Evolutionary conservation across 37 sponge, comb jelly and placozoan species (phyloP).

Genomic region (Ephydatia muelleri): DNA sequence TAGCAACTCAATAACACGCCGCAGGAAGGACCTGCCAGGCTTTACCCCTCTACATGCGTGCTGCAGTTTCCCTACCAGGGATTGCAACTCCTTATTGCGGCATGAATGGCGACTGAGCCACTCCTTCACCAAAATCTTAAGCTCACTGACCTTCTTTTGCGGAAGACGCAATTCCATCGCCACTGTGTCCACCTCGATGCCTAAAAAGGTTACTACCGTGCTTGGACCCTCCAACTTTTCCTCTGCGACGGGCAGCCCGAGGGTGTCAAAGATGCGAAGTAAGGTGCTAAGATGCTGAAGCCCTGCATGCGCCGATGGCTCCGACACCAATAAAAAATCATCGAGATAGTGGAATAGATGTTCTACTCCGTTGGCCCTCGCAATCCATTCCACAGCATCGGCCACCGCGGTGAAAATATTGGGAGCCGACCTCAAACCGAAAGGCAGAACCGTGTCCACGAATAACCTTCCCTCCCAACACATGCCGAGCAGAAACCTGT

Average conservation of each 20-base stretch:
- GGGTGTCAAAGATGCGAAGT: neutral
- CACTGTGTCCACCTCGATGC: conserved; percentile 10
- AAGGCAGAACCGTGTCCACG: conserved; percentile 26
- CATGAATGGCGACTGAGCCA: conserved; percentile 17
- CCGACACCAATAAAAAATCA: conserved; percentile 11
- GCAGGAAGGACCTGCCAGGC: conserved; percentile 29
- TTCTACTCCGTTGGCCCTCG: neutral
- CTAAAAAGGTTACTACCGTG: conserved; percentile 8
- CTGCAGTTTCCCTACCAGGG: conserved; percentile 17
- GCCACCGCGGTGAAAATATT: conserved; percentile 26
- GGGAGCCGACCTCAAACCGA: conserved; percentile 23
- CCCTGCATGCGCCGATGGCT: neutral
- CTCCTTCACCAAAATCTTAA: neutral
- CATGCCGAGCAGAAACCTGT: conserved; percentile 25
- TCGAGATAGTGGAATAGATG: conserved; percentile 29
- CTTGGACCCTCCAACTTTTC: conserved; percentile 20
- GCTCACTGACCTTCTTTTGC: conserved; percentile 17
- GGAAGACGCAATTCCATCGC: conserved; percentile 24
- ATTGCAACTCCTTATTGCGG: conserved; percentile 29
- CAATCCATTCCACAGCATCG: conserved; percentile 21
- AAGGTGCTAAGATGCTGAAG: neutral
- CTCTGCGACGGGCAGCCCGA: conserved; percentile 15
- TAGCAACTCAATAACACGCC: conserved; percentile 36
- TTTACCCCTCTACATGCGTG: conserved; percentile 25
- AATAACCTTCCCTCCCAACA: conserved; percentile 29